Evolutionary conservation across 2,888 invertebrate species (phyloP).

Genomic region (Subacronicta megacephala): DNA sequence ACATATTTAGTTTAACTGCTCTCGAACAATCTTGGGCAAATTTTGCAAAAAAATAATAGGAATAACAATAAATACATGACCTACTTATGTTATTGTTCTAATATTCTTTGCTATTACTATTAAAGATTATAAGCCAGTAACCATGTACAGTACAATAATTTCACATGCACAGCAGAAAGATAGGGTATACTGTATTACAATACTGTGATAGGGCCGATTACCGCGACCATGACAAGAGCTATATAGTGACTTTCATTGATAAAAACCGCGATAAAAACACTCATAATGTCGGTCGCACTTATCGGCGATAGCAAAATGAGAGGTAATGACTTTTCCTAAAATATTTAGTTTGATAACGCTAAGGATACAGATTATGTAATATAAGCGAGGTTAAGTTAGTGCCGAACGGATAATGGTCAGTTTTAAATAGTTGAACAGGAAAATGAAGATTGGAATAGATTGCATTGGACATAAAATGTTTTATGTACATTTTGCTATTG

Average conservation of each 20-base stretch:
- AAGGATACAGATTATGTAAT: not conserved
- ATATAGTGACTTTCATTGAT: slow-evolving; percentile 51
- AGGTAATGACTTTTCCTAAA: slow-evolving; percentile 22
- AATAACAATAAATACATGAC: no score
- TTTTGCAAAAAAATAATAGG: no score
- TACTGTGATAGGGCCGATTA: slow-evolving; percentile 35
- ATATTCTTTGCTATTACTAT: slow-evolving; percentile 1
- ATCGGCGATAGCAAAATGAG: slow-evolving; percentile 34
- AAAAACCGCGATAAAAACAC: slow-evolving; percentile 43
- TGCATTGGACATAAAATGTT: no score
- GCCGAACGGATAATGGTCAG: not conserved
- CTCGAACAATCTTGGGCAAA: no score
- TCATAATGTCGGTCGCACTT: slow-evolving; percentile 35
- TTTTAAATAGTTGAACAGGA: no score
- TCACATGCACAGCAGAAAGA: slow-evolving; percentile 51
- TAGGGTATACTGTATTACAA: no score
- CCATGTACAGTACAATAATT: slow-evolving; percentile 17
- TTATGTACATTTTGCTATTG: no score
- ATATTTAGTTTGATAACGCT: slow-evolving; percentile 12
- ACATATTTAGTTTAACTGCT: no score
- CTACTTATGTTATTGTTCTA: no score
- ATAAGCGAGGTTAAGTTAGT: not conserved
- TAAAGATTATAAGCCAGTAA: slow-evolving; percentile 2
- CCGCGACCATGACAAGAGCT: slow-evolving; percentile 31
- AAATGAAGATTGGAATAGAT: not conserved